These are phyloP conservation scores for Pterocles gutturalis DNA, from an alignment of 2,113 vertebrate species.

Conservation along the genomic window DNA sequence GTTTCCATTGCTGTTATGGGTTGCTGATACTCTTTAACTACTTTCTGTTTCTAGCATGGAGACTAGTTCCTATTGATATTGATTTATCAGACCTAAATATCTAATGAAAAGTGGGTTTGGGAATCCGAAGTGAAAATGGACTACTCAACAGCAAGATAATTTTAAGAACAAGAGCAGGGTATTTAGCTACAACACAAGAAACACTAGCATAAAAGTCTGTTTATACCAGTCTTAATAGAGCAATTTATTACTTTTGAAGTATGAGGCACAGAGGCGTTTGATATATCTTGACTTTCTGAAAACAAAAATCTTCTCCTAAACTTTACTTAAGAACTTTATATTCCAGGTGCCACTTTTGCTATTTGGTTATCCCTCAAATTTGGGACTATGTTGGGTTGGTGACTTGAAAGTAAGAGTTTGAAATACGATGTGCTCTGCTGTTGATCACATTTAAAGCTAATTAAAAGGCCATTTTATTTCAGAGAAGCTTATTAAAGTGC, in stretches of 20 bases:
- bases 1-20: not conserved
- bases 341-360: slow-evolving; percentile 17
- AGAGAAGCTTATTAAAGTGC: not conserved
- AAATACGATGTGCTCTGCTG: slow-evolving; percentile 18
- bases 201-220: not conserved
- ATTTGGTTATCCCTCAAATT: slow-evolving; percentile 25
- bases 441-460: slow-evolving; percentile 54
- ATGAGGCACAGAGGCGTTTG: not conserved
- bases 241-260: not conserved
- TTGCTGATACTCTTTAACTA: not conserved
- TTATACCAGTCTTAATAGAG: not conserved
- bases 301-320: not conserved
- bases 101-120: not conserved
- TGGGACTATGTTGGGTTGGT: not conserved
- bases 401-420: slow-evolving; percentile 24
- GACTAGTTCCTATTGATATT: not conserved
- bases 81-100: not conserved
- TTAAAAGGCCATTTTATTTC: slow-evolving; percentile 22
- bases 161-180: not conserved
- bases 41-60: not conserved
- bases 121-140: not conserved
- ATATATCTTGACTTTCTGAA: not conserved
- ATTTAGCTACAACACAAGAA: not conserved
- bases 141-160: not conserved
- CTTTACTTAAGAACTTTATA: slow-evolving; percentile 5